These are phyloP conservation scores for Trachelus iudaicus DNA, from an alignment of 2,888 invertebrate genomes.

Conservation along the genomic window DNA sequence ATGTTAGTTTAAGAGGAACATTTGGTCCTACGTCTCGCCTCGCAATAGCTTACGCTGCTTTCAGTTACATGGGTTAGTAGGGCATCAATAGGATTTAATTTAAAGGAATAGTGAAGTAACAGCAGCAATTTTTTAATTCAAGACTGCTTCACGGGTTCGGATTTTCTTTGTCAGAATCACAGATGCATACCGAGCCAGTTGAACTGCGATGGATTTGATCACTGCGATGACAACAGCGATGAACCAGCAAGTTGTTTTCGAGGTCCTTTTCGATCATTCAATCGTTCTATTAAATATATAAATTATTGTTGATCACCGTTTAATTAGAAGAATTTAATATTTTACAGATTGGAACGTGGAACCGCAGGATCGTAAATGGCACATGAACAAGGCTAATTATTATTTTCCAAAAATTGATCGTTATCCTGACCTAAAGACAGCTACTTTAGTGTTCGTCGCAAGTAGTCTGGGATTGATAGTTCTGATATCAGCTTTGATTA, in stretches of 20 bases:
- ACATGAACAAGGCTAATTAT: constrained; percentile 77
- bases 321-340: neutral
- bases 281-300: neutral
- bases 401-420: constrained; percentile 77
- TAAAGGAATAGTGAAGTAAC: neutral
- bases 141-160: constrained; percentile 77
- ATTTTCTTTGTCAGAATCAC: constrained; percentile 78
- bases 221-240: constrained; percentile 80
- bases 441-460: constrained; percentile 73
- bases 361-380: constrained; percentile 71
- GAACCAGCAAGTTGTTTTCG: constrained; percentile 73
- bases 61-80: constrained; percentile 74
- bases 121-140: constrained; percentile 8
- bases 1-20: constrained; percentile 75
- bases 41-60: constrained; percentile 77
- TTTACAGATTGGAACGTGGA: constrained; percentile 69
- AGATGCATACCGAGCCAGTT: constrained; percentile 76
- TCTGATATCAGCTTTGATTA: constrained; percentile 73
- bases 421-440: constrained; percentile 75
- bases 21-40: constrained; percentile 74
- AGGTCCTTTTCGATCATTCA: constrained; percentile 52
- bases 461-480: constrained; percentile 74
- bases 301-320: neutral
- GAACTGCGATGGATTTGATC: constrained; percentile 81
- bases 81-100: neutral